Conservation (phyloP, 2,113 vertebrate species). For the Saccopteryx bilineata region DNA sequence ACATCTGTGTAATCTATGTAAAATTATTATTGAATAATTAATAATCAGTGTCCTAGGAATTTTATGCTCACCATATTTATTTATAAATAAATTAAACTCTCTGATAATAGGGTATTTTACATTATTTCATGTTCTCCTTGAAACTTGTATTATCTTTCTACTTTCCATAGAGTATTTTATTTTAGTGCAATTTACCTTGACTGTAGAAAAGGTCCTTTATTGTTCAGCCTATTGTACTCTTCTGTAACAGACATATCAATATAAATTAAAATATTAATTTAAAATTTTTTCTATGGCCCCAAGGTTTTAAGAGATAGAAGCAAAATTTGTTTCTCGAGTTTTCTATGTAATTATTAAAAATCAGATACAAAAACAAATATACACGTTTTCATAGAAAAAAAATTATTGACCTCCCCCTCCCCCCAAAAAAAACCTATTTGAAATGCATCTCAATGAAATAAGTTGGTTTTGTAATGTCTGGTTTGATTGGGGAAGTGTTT, state of each 20-base stretch:
- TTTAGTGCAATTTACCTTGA: constrained; percentile 1
- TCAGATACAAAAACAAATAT: background rate
- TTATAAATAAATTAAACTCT: constrained; percentile 11
- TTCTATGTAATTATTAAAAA: background rate
- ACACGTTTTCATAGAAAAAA: background rate
- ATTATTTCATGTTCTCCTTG: background rate
- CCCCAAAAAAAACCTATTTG: background rate
- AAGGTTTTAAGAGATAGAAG: background rate
- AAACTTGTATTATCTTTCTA: background rate
- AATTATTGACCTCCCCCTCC: background rate
- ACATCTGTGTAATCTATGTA: background rate
- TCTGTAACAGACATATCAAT: background rate
- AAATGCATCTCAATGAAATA: background rate
- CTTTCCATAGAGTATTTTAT: constrained; percentile 11
- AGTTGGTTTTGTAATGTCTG: background rate
- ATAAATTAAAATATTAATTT: background rate
- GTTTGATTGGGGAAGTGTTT: background rate
- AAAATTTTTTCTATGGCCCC: background rate
- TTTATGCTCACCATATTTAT: background rate
- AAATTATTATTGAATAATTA: background rate
- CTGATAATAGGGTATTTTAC: background rate
- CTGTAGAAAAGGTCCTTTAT: background rate
- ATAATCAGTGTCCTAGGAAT: background rate
- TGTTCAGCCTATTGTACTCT: background rate
- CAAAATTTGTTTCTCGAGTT: background rate